Evolutionary conservation across 2,797 vertebrate genomes (phyloP), one percentile per base, ranked within the genome.

Genomic region (Gobio occitaniae): DNA sequence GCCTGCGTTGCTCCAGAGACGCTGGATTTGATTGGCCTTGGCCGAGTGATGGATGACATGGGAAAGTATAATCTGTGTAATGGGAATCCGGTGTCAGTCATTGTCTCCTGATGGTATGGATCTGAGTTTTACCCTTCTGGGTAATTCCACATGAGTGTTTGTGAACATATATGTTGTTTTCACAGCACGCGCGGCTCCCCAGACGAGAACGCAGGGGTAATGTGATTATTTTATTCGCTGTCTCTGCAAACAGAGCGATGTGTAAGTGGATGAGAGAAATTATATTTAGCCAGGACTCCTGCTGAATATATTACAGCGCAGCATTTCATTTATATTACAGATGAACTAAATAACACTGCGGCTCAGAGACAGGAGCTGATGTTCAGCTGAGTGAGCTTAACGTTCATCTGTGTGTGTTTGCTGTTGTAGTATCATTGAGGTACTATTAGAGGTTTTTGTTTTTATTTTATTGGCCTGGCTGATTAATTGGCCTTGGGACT

Each of bases 11-110:
- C 48, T 15, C 13, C 4, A 59, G 32, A 78, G n/a, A 15, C 6
- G 13, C 75, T 1, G 25, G 5, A 1, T 66, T 32, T 21, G 61
- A 66, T 66, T 79, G 44, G 38, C 41, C 15, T 48, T 19, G n/a
- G 11, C 9, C 21, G 32, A 41, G 79, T 69, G 65, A 70, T 56
- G 48, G 79, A 70, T 80, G 79, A 16, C 32, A 6, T 9, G 8
- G 36, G 65, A n/a, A 52, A 80, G 32, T 41, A 32, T 69, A 56
- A 80, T 80, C 79, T 70, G 78, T 80, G 65, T 41, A 25, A 80
- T 44, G 63, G 50, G 78, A 68, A 36, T 68, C 16, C 3, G n/a
- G 16, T 17, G n/a, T 65, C 59, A 65, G 2, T 32, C 77, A 63
- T 17, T 78, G 56, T 63, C 38, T 65, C 59, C 41, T 56, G 32